Percentiles rank a stretch among this genome's conserved stretches.
phyloP scores from a whole-genome alignment of 2,113 vertebrate genomes.

The Hemiscyllium ocellatum region DNA sequence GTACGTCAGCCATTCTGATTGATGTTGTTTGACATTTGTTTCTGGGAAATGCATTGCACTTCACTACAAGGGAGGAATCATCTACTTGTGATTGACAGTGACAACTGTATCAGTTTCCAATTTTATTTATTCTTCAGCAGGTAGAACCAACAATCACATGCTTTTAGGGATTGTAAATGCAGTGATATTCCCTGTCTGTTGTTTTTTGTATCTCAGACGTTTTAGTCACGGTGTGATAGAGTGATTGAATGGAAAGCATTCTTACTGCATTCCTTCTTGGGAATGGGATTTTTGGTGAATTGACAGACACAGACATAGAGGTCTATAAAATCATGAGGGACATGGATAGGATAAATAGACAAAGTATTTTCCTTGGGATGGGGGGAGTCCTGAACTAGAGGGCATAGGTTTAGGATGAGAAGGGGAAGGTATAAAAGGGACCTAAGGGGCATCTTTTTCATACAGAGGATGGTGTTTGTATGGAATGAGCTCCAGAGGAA shows the following conservation, averaged over 20 bases:
- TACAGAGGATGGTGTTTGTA: no score
- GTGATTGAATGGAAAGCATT: no score
- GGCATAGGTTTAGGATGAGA: no score
- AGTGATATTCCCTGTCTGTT: not conserved
- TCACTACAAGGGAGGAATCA: not conserved
- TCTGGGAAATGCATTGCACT: not conserved
- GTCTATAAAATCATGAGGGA: no score
- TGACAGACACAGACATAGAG: no score
- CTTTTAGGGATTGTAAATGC: not conserved
- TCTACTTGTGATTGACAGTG: not conserved
- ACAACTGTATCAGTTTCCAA: not conserved
- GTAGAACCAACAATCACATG: not conserved
- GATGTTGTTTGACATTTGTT: not conserved
- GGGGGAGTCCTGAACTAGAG: no score
- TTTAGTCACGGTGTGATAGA: not conserved
- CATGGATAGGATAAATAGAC: no score
- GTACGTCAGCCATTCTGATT: not conserved
- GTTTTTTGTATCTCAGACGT: not conserved
- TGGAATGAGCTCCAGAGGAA: no score
- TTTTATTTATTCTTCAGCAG: not conserved
- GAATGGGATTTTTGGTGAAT: not conserved
- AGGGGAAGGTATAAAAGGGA: no score
- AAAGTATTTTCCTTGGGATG: no score
- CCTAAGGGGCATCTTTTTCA: no score
- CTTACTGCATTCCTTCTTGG: not conserved